Conservation (phyloP, 2,797 vertebrate genomes). For the Microctenopoma stevenorrisi region DNA sequence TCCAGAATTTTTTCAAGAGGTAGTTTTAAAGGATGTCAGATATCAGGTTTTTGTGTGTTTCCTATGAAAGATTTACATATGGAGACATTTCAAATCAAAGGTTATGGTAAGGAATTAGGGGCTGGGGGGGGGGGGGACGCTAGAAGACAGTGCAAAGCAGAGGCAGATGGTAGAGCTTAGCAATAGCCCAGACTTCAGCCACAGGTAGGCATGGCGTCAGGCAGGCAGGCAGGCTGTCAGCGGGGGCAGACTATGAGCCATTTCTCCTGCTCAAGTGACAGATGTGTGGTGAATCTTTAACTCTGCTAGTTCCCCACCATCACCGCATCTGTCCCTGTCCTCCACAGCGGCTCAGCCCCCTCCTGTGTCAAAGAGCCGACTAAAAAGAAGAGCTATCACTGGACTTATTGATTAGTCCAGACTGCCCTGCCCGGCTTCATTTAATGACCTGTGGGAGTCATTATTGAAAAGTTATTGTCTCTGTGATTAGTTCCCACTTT, state of each 20-base stretch:
- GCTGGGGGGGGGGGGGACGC: slow-evolving; percentile 8
- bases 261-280: slow-evolving; percentile 76
- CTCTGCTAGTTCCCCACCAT: slow-evolving; percentile 77
- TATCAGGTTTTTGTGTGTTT: slow-evolving; percentile 37
- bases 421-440: slow-evolving; percentile 68
- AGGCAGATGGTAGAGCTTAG: slow-evolving; percentile 70
- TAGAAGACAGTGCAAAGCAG: slow-evolving; percentile 24
- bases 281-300: slow-evolving; percentile 88
- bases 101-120: background rate
- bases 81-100: background rate
- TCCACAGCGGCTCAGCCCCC: slow-evolving; percentile 41
- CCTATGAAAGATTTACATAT: background rate
- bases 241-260: slow-evolving; percentile 67
- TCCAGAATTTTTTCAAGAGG: slow-evolving; percentile 35
- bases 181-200: slow-evolving; percentile 55
- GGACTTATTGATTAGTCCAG: slow-evolving; percentile 84
- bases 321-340: slow-evolving; percentile 81
- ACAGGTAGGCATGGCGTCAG: slow-evolving; percentile 74
- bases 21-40: slow-evolving; percentile 45
- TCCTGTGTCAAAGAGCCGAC: slow-evolving; percentile 66
- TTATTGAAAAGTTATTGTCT: slow-evolving; percentile 75
- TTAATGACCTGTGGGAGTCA: slow-evolving; percentile 83
- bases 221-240: slow-evolving; percentile 64
- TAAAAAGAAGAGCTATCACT: slow-evolving; percentile 75
- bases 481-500: slow-evolving; percentile 73